These are phyloP conservation scores for Anorthoa munda DNA, from an alignment of 2,888 invertebrate genomes.

Conservation along the genomic window DNA sequence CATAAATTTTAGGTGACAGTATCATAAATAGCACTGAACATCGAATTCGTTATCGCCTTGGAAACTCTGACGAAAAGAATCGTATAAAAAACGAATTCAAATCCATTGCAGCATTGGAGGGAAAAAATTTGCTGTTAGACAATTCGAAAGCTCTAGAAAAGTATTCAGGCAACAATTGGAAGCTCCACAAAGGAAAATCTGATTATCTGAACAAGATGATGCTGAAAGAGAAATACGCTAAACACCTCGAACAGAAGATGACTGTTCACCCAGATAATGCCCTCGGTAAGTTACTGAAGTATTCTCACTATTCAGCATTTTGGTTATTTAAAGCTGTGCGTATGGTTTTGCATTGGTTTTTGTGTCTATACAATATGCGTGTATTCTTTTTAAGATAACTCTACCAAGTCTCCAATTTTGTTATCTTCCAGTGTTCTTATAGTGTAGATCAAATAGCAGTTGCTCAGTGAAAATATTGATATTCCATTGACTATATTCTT, in stretches of 20 bases:
- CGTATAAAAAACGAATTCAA: conserved; percentile 86
- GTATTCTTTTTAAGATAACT: background rate
- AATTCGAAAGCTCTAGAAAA: conserved; percentile 74
- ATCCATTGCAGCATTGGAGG: conserved; percentile 85
- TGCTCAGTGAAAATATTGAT: too few relatives aligned
- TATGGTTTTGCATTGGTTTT: background rate
- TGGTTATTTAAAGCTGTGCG: conserved; percentile 1
- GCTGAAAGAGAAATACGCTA: conserved; percentile 82
- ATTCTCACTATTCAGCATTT: background rate
- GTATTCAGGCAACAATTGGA: conserved; percentile 81
- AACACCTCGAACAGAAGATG: conserved; percentile 77
- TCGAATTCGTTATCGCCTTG: conserved; percentile 78
- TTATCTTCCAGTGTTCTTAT: background rate
- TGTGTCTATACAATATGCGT: background rate
- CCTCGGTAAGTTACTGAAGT: conserved; percentile 40
- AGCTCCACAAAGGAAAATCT: conserved; percentile 74
- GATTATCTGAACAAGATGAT: conserved; percentile 79
- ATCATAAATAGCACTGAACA: conserved; percentile 73
- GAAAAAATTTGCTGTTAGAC: conserved; percentile 83
- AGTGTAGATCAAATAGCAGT: background rate
- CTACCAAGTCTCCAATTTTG: background rate
- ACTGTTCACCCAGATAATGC: conserved; percentile 73
- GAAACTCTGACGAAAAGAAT: conserved; percentile 81
- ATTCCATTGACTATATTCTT: too few relatives aligned
- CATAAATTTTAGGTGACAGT: conserved; percentile 81